Evolutionary conservation across 1,140 invertebrate genomes (phyloP).

Genomic region (Metaphire vulgaris): DNA sequence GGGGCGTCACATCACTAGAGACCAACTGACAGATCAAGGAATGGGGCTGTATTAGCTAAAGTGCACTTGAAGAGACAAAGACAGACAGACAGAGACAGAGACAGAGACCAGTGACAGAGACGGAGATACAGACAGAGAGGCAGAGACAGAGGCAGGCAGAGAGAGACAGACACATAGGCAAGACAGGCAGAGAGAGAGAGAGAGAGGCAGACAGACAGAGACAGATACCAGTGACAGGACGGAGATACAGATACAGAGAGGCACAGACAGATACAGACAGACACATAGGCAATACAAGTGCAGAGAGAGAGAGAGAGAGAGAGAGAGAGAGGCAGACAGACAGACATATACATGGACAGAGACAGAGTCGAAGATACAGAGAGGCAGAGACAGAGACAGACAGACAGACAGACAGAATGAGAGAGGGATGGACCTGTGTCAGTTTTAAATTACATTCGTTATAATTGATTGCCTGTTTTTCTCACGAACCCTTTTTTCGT

Average conservation of each 20-base stretch:
- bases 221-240: neutral
- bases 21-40: too few relatives aligned
- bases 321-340: neutral
- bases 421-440: neutral
- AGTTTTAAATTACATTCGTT: too few relatives aligned
- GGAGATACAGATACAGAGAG: neutral
- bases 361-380: neutral
- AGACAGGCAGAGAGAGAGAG: neutral
- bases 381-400: neutral
- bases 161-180: neutral
- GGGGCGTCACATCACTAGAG: too few relatives aligned
- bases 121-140: neutral
- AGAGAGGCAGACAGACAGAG: neutral
- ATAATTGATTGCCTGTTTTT: too few relatives aligned
- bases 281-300: neutral
- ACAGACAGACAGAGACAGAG: neutral
- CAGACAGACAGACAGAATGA: neutral
- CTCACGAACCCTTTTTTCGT: too few relatives aligned
- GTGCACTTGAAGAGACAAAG: too few relatives aligned
- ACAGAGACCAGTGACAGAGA: neutral
- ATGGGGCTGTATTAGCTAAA: too few relatives aligned
- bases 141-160: neutral
- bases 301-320: neutral
- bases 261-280: neutral
- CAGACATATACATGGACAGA: neutral